Conservation (phyloP, 1,140 invertebrate genomes). For the Drosophila lini region DNA sequence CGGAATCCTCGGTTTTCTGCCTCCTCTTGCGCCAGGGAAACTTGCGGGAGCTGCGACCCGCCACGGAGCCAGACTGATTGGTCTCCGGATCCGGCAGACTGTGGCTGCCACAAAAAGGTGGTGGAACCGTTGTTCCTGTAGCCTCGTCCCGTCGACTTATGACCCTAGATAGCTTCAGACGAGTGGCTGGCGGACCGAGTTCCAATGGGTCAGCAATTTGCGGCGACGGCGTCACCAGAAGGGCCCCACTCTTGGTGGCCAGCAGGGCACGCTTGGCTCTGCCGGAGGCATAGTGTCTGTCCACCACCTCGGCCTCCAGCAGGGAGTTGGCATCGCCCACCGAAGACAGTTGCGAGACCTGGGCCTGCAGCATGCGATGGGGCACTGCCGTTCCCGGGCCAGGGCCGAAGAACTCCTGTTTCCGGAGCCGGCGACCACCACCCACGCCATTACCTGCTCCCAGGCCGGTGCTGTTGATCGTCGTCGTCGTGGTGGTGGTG, state of each 20-base stretch:
- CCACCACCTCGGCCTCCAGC: slow-evolving; percentile 51
- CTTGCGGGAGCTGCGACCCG: slow-evolving; percentile 35
- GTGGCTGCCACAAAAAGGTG: slow-evolving; percentile 47
- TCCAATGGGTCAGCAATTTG: slow-evolving; percentile 15
- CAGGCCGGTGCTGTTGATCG: slow-evolving; percentile 62
- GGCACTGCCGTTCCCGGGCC: slow-evolving; percentile 46
- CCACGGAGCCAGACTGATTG: not conserved
- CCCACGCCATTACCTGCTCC: slow-evolving; percentile 8
- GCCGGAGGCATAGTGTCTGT: slow-evolving; percentile 29
- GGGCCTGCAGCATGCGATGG: slow-evolving; percentile 63
- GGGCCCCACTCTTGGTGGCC: slow-evolving; percentile 67
- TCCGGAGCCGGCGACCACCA: slow-evolving; percentile 40
- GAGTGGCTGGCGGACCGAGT: slow-evolving; percentile 41
- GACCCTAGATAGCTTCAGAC: slow-evolving; percentile 72
- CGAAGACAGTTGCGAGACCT: slow-evolving; percentile 61
- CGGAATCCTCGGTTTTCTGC: slow-evolving; percentile 47
- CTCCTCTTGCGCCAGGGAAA: slow-evolving; percentile 68
- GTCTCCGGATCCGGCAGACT: slow-evolving; percentile 63
- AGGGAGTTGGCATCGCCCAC: slow-evolving; percentile 59
- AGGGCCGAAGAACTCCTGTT: slow-evolving; percentile 50
- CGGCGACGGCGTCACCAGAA: slow-evolving; percentile 43
- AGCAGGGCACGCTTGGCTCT: slow-evolving; percentile 60
- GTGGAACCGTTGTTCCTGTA: not conserved
- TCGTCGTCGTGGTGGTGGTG: slow-evolving; percentile 71
- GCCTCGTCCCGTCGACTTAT: slow-evolving; percentile 74